Evolutionary conservation across 1,140 invertebrate species (phyloP), one percentile per base, ranked within the genome.

Genomic region (Lordiphosa clarofinis): DNA sequence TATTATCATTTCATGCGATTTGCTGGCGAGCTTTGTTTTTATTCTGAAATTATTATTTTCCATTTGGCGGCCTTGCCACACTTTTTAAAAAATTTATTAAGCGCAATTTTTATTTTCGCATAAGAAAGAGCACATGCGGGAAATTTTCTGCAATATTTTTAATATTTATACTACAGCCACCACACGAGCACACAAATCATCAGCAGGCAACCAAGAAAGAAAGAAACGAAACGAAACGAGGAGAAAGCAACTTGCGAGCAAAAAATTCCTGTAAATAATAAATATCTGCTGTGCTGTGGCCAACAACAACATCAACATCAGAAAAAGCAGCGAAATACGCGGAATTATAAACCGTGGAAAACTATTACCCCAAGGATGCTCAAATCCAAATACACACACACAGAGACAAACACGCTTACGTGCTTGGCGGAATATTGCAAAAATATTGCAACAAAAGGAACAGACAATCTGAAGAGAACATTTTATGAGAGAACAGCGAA

Each of bases 321-420:
- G 12, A 24, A 54, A 28, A 7, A 42, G 47, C 56, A 61, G 68
- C 59, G 66, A 74, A 63, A 76, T 73, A 64, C 68, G 59, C 76
- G 73, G 76, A 82, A 84, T 82, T 82, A 82, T 82, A 82, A 82
- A 84, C 78, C 78, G 78, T 82, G 76, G 76, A 84, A 82, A 82
- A 82, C 76, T 82, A 82, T 82, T 82, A 82, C 73, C 69, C 78
- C 78, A 82, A 78, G 78, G 78, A 84, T 82, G 64, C 78, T 84
- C 76, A 82, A 84, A 82, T 82, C 72, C 76, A 82, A 73, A 82
- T 58, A 76, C 62, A 76, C 39, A 70, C 47, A 64, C 28, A 47
- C 56, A 70, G 42, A 64, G 43, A 82, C 72, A 72, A 67, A 42
- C 56, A 54, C 56, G 68, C 78, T 82, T 82, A 81, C 76, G 76